Evolutionary conservation across 1,140 invertebrate genomes (phyloP).

Genomic region (Magallana ariakensis): DNA sequence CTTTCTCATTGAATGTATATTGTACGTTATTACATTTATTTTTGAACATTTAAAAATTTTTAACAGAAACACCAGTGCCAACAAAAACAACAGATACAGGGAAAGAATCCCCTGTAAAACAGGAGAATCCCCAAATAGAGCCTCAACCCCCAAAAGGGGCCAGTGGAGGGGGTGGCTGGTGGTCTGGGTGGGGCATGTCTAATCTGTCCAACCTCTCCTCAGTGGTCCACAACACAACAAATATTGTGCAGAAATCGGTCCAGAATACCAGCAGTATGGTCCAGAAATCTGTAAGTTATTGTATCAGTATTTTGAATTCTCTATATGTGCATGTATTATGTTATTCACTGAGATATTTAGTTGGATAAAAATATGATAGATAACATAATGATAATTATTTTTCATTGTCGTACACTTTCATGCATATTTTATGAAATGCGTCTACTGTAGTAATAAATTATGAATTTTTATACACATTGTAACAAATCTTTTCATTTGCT

Average conservation of each 20-base stretch:
- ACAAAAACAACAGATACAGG: conserved; percentile 9
- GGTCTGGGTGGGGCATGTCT: conserved; percentile 74
- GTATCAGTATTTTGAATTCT: too few relatives aligned
- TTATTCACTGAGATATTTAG: too few relatives aligned
- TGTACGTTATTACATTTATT: too few relatives aligned
- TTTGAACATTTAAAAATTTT: neutral
- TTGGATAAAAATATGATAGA: too few relatives aligned
- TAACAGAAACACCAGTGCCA: neutral
- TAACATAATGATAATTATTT: too few relatives aligned
- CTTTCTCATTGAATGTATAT: too few relatives aligned
- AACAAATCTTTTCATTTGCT: neutral
- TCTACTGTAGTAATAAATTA: too few relatives aligned
- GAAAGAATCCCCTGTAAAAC: neutral
- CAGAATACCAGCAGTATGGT: conserved; percentile 29
- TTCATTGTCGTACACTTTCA: too few relatives aligned
- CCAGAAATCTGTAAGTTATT: neutral
- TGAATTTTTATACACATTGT: too few relatives aligned
- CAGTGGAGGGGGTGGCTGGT: conserved; percentile 65
- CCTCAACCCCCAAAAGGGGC: neutral
- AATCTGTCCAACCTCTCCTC: conserved; percentile 48
- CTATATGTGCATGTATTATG: too few relatives aligned
- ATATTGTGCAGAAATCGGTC: conserved; percentile 63
- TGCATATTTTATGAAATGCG: too few relatives aligned
- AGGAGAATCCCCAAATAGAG: conserved; percentile 25
- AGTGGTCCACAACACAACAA: conserved; percentile 67